Evolutionary conservation across 2,113 vertebrate species (phyloP).

Genomic region (Dromaius novaehollandiae): DNA sequence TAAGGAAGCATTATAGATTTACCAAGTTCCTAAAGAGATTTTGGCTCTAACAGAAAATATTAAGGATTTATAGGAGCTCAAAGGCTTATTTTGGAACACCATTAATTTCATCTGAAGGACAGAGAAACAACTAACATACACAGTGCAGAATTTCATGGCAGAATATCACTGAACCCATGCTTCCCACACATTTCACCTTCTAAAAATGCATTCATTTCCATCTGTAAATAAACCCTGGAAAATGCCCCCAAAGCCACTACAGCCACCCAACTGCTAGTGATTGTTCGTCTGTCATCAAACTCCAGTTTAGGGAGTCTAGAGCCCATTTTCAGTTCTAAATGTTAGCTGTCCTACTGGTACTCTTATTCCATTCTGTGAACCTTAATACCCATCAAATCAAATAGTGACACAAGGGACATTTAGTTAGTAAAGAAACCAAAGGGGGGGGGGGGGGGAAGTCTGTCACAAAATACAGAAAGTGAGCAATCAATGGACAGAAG

Average conservation of each 20-base stretch:
- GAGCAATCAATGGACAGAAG: background rate
- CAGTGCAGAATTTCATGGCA: background rate
- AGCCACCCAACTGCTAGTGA: background rate
- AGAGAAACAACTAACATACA: background rate
- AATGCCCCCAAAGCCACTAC: background rate
- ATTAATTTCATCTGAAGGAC: background rate
- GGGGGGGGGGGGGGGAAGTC: background rate
- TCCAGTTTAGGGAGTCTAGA: background rate
- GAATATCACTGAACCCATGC: background rate
- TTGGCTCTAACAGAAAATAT: background rate
- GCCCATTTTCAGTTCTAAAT: background rate
- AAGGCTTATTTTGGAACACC: background rate
- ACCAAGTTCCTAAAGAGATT: background rate
- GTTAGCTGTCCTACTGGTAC: background rate
- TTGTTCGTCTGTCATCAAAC: background rate
- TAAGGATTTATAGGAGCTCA: background rate
- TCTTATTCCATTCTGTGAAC: background rate
- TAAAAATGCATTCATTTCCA: too few relatives aligned
- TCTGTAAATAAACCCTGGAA: background rate
- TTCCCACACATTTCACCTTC: background rate
- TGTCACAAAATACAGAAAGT: background rate
- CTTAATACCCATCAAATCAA: accelerated
- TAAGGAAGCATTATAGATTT: background rate
- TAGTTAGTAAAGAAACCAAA: background rate
- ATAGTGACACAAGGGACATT: background rate